Percentiles rank a stretch among this genome's conserved stretches.
phyloP scores from a whole-genome alignment of 2,113 vertebrate species.

The Acanthochromis polyacanthus region DNA sequence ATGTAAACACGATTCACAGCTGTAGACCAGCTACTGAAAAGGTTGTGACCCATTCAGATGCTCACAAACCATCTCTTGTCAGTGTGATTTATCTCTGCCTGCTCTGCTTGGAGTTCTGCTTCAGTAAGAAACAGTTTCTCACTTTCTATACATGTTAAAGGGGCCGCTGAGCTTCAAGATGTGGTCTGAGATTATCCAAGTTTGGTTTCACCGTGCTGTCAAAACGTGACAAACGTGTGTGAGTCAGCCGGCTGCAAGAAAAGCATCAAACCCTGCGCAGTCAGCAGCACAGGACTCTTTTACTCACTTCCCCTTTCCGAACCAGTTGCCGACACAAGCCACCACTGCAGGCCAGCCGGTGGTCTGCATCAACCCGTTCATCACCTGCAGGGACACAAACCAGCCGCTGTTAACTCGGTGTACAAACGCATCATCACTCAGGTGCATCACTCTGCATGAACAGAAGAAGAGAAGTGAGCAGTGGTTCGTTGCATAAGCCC shows the following conservation, averaged over 20 bases:
- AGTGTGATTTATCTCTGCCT: too few species aligned
- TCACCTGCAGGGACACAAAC: constrained; percentile 81
- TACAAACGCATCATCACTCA: background rate
- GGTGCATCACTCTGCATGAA: background rate
- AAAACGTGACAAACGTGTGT: constrained; percentile 21
- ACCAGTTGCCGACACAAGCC: constrained; percentile 96
- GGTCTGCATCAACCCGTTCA: constrained; percentile 94
- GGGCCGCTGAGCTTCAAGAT: background rate
- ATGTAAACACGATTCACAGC: background rate
- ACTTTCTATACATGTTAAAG: too few species aligned
- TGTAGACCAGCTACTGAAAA: background rate
- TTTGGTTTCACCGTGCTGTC: background rate
- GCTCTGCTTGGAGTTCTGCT: background rate
- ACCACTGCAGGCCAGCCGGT: constrained; percentile 97
- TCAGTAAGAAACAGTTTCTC: background rate
- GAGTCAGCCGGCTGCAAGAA: constrained; percentile 6
- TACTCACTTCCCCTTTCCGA: constrained; percentile 98
- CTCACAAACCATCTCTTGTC: background rate
- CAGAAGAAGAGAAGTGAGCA: background rate
- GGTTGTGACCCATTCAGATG: background rate
- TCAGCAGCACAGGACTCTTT: constrained; percentile 39
- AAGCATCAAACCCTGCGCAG: background rate
- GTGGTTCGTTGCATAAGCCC: background rate
- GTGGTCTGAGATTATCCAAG: background rate
- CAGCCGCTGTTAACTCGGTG: background rate